Base-by-base conservation (phyloP, 2,113 vertebrate genomes). In the Pedetes capensis region DNA sequence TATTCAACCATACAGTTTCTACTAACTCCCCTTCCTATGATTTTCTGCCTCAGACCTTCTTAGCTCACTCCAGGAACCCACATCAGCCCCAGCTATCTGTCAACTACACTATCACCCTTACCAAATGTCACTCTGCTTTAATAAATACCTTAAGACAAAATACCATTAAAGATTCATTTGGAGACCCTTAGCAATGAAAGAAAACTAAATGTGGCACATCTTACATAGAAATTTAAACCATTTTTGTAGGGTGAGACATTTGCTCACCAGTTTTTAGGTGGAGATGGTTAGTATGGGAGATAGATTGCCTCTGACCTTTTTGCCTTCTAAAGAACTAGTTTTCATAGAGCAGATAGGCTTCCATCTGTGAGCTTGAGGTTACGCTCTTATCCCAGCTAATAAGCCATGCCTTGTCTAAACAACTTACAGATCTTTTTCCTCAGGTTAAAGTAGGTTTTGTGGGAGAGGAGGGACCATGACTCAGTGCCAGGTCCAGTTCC, bases 101-200 rank as follows among this genome's bases (percentile, higher is more conserved):
- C 80, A 71, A 0, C 14, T 76, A 66, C 42, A 81, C 18, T 20
- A 4, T 8, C 72, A 44, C 20, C 51, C 47, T 86, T 71, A 39
- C 59, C 47, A 92, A 49, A 90, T 87, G 55, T 20, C 57, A 18
- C 78, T 80, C 37, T 68, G 18, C 57, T 74, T 87, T 68, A 76
- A 76, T 81, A 94, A 64, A 75, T 44, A 92, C 76, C 8, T 81
- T 69, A 87, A 79, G 64, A 81, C 29, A 88, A 86, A 61, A 79
- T 92, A 75, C 4, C 59, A 42, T 51, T 68, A 74, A 34, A 63
- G 17, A 79, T 69, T 86, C 22, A n/a, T 86, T 44, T 92, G 34
- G 22, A 22, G 32, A 25, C 10, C 11, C 34, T 44, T 84, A 61
- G 53, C 61, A 69, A 3, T 83, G 57, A 89, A 80, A 91, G 29